Percentiles rank a stretch among this genome's conserved stretches.
These are phyloP conservation scores for Heloderma charlesbogerti DNA, from an alignment of 2,113 vertebrate genomes.

Conservation along the genomic window DNA sequence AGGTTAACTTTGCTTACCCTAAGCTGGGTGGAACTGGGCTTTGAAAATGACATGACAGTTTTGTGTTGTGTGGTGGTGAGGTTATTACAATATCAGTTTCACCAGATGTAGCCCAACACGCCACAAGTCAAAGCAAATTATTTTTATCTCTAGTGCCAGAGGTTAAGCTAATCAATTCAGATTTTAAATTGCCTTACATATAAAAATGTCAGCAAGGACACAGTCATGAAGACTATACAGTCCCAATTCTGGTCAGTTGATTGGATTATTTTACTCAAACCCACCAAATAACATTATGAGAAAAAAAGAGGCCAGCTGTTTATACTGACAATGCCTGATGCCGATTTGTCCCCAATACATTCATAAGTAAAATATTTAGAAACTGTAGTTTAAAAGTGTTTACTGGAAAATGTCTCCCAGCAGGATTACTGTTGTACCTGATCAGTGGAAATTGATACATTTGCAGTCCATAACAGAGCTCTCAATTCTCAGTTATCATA, in stretches of 20 bases:
- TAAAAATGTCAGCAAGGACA: slow-evolving; percentile 36
- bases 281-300: neutral
- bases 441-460: slow-evolving; percentile 8
- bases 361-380: neutral
- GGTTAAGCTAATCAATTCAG: slow-evolving; percentile 46
- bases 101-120: slow-evolving; percentile 52
- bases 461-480: neutral
- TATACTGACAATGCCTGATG: slow-evolving; percentile 21
- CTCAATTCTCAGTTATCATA: neutral
- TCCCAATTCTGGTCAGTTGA: slow-evolving; percentile 16
- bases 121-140: slow-evolving; percentile 45
- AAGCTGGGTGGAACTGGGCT: slow-evolving; percentile 39
- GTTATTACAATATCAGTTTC: slow-evolving; percentile 59
- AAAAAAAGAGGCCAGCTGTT: neutral
- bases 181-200: slow-evolving; percentile 49
- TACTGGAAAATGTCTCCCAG: neutral
- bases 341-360: neutral
- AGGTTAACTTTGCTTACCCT: slow-evolving; percentile 31
- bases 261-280: slow-evolving; percentile 28
- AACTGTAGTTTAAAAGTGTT: neutral
- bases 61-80: slow-evolving; percentile 44
- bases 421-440: neutral
- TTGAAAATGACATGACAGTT: neutral
- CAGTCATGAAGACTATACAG: neutral
- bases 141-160: slow-evolving; percentile 55